Conservation (phyloP, 2,113 vertebrate species). For the Apodemus speciosus region DNA sequence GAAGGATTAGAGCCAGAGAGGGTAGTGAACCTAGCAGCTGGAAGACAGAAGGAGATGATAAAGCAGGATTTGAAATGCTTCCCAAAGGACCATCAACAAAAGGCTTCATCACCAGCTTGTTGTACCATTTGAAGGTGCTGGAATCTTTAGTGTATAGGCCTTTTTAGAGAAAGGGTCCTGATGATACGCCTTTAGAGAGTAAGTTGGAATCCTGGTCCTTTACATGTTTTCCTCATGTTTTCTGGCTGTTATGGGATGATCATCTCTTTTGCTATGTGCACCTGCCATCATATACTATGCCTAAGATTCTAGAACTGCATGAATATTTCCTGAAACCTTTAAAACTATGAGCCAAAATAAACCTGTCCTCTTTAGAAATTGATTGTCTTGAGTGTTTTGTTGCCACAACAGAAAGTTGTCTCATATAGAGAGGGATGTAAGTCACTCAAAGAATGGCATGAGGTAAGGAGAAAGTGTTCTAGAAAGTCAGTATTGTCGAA, state of each 20-base stretch:
- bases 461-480: neutral
- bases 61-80: neutral
- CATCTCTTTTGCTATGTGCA: neutral
- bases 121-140: neutral
- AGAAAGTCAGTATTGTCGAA: neutral
- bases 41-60: neutral
- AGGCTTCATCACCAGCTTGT: neutral
- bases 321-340: neutral
- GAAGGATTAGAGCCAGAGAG: neutral
- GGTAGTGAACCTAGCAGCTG: neutral
- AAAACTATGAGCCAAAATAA: neutral
- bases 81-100: neutral
- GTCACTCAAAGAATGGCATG: conserved; percentile 10
- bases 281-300: neutral
- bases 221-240: neutral
- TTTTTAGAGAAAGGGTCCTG: neutral
- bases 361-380: neutral
- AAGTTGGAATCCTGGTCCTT: neutral
- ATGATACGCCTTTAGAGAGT: neutral
- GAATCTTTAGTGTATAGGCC: neutral
- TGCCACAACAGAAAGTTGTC: neutral
- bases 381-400: neutral
- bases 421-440: neutral
- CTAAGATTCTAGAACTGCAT: neutral
- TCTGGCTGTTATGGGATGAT: neutral